These are phyloP conservation scores for Tinea semifulvella DNA, from an alignment of 2,888 invertebrate species.

Conservation along the genomic window DNA sequence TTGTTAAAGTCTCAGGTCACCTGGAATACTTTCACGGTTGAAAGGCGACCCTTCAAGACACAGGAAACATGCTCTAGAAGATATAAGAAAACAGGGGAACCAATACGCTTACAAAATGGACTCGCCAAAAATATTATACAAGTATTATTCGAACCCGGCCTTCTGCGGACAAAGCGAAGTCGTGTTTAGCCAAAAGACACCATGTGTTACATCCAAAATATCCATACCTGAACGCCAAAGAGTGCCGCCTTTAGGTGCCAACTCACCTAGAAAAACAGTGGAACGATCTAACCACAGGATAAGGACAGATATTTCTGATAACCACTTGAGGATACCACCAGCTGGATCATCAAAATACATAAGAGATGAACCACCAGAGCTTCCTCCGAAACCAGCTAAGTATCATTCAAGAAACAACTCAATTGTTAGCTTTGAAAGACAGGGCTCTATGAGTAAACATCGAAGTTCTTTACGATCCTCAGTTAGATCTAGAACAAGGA, in stretches of 20 bases:
- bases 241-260: conserved; percentile 56
- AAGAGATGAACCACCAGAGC: conserved; percentile 48
- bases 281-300: conserved; percentile 46
- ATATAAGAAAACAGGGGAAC: conserved; percentile 21
- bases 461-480: conserved; percentile 31
- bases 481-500: conserved; percentile 42
- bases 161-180: conserved; percentile 82
- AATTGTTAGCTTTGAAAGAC: conserved; percentile 39
- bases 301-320: conserved; percentile 58
- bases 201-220: conserved; percentile 36
- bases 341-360: conserved; percentile 29
- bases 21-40: conserved; percentile 32
- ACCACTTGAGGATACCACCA: conserved; percentile 48
- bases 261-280: conserved; percentile 46
- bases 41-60: conserved; percentile 31
- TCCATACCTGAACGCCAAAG: conserved; percentile 36
- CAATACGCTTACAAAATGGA: conserved; percentile 35
- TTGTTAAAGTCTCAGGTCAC: too few relatives aligned
- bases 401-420: conserved; percentile 31
- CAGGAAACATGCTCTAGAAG: conserved; percentile 35
- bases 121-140: conserved; percentile 61
- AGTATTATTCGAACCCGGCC: conserved; percentile 82
- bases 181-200: conserved; percentile 47
- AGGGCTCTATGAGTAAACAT: conserved; percentile 58
- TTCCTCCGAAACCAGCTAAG: conserved; percentile 53